Conservation (phyloP, 2,888 invertebrate species). For the Drosophila putrida region DNA sequence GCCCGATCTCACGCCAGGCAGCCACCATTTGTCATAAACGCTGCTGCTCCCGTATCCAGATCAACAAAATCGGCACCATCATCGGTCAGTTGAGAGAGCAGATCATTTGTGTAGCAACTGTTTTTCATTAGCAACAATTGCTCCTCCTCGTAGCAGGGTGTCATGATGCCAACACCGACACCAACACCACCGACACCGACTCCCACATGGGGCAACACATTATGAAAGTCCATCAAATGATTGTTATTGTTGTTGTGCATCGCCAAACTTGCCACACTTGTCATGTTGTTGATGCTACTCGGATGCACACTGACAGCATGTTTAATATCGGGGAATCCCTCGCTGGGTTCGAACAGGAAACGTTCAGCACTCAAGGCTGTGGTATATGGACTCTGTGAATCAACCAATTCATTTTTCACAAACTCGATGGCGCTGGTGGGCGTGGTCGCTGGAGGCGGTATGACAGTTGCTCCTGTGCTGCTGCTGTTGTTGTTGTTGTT, state of each 20-base stretch:
- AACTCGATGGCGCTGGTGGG: slow-evolving; percentile 83
- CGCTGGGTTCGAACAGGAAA: slow-evolving; percentile 84
- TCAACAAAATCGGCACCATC: slow-evolving; percentile 85
- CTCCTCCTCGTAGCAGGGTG: slow-evolving; percentile 82
- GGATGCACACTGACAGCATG: slow-evolving; percentile 83
- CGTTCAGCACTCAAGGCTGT: slow-evolving; percentile 85
- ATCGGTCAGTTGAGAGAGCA: slow-evolving; percentile 81
- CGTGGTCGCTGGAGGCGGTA: slow-evolving; percentile 56
- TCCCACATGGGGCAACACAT: slow-evolving; percentile 19
- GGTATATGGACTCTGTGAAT: slow-evolving; percentile 85
- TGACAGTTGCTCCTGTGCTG: slow-evolving; percentile 29
- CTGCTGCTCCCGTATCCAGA: slow-evolving; percentile 84
- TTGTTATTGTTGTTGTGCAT: slow-evolving; percentile 36
- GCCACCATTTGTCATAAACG: slow-evolving; percentile 84
- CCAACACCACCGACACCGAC: slow-evolving; percentile 63
- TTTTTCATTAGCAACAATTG: slow-evolving; percentile 83
- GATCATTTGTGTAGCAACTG: slow-evolving; percentile 81
- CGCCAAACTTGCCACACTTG: slow-evolving; percentile 61
- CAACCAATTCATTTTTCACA: slow-evolving; percentile 84
- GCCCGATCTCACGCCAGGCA: slow-evolving; percentile 84
- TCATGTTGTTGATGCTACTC: slow-evolving; percentile 68
- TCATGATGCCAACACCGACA: slow-evolving; percentile 65
- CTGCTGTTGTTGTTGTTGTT: slow-evolving; percentile 5
- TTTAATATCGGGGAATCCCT: slow-evolving; percentile 83
- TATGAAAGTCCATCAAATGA: too few relatives aligned